Base-by-base conservation (phyloP, 2,113 vertebrate genomes). In the Buteo buteo region DNA sequence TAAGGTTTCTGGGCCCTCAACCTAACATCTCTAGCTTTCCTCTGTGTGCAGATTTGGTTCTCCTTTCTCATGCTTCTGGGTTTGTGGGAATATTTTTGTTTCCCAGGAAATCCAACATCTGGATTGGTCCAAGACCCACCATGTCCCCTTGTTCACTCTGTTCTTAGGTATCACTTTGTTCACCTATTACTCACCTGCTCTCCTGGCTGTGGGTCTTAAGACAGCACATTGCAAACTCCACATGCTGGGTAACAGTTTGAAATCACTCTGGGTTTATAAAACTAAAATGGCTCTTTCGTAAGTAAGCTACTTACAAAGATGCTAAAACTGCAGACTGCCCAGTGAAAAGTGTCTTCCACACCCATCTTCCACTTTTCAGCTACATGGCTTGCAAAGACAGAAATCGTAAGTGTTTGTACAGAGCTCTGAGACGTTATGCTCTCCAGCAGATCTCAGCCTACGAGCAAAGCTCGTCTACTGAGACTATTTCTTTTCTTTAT, bases 341-440 rank as follows among this genome's bases (percentile, higher is more conserved):
- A 58, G 21, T 45, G 26, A 67, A 67, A 81, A 78, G 10, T 31
- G 22, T 50, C 38, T 81, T 73, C 36, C n/a, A 55, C 26, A 47
- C 9, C 16, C 17, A 7, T 47, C 24, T 82, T 84, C 29, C 13
- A 21, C 13, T 44, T 85, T 94, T 91, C 77, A 71, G 26, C 42
- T 70, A 16, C 0, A 1, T 47, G 65, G 29, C 44, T 79, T 82
- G 44, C 64, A 61, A 86, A 80, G 26, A 28, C 18, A 50, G 21
- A 71, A 91, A 7, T 76, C 25, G 36, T 40, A 54, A 49, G 28
- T 55, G 61, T 70, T 85, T 49, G 12, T 71, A 66, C 17, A 74
- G n/a, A 67, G 3, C 34, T 82, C 31, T 54, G 57, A 64, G 57
- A 67, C 0, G 0, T 32, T 85, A 32, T 22, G 28, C 5, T 87